Evolutionary conservation across 1,140 invertebrate species (phyloP).

Genomic region (Andricus grossulariae): DNA sequence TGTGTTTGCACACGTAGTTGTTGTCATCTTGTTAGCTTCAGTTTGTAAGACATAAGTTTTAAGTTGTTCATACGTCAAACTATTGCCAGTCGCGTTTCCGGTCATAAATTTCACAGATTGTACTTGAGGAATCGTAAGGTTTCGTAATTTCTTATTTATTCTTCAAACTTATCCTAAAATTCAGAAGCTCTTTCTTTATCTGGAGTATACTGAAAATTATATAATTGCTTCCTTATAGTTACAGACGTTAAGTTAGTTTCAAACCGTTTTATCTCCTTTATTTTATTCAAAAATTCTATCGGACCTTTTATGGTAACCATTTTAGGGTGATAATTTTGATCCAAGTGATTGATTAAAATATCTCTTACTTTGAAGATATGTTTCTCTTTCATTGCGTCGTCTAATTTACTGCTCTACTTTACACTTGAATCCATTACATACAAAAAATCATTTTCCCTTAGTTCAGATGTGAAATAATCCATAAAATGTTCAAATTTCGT

Average conservation of each 20-base stretch:
- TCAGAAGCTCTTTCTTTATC: background rate
- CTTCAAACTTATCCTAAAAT: background rate
- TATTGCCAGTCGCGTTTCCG: conserved; percentile 35
- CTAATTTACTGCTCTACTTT: background rate
- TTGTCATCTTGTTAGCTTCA: conserved; percentile 30
- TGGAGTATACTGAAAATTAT: background rate
- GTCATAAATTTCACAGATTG: conserved; percentile 37
- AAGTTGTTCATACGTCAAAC: conserved; percentile 37
- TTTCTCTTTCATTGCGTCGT: background rate
- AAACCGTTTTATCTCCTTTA: background rate
- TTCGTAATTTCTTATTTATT: background rate
- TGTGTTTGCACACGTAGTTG: too few relatives aligned
- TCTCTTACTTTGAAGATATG: background rate
- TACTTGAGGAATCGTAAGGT: conserved; percentile 30
- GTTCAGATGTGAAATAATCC: background rate
- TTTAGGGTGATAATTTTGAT: background rate
- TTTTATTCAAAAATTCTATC: background rate
- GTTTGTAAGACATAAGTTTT: conserved; percentile 38
- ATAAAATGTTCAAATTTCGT: background rate
- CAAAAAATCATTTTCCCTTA: background rate
- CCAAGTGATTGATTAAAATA: background rate
- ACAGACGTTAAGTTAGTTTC: background rate
- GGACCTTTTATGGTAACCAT: background rate
- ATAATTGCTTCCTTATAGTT: background rate
- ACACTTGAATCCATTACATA: background rate